Percentiles rank a stretch among this genome's conserved stretches.
phyloP scores from a whole-genome alignment of 1,140 invertebrate genomes.

The Andricus grossulariae region DNA sequence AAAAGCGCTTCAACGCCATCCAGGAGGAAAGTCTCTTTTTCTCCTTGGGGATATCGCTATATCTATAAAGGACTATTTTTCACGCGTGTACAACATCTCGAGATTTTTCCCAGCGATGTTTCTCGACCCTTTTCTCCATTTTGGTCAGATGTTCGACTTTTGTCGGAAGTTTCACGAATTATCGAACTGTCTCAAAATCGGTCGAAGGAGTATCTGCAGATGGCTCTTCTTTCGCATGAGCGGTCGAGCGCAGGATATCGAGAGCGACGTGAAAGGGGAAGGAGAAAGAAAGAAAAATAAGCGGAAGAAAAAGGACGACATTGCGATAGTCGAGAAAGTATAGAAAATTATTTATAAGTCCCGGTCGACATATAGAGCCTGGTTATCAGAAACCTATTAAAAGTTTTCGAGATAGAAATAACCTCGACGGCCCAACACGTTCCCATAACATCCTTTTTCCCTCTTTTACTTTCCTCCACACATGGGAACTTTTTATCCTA shows the following conservation, averaged over 20 bases:
- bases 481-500: background rate
- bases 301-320: background rate
- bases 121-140: background rate
- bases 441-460: slow-evolving; percentile 51
- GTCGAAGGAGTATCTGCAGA: slow-evolving; percentile 4
- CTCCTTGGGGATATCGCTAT: slow-evolving; percentile 9
- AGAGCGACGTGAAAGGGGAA: background rate
- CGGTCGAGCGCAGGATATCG: background rate
- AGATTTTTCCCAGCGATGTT: background rate
- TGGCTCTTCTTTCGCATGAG: background rate
- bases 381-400: slow-evolving; percentile 67
- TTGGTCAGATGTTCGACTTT: slow-evolving; percentile 12
- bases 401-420: slow-evolving; percentile 65
- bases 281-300: background rate
- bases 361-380: slow-evolving; percentile 44
- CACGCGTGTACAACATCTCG: background rate
- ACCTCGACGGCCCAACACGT: slow-evolving; percentile 49
- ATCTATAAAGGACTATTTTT: background rate
- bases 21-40: slow-evolving; percentile 15
- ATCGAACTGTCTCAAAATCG: slow-evolving; percentile 20
- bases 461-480: slow-evolving; percentile 33
- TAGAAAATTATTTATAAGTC: slow-evolving; percentile 64
- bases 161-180: slow-evolving; percentile 16
- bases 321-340: slow-evolving; percentile 17
- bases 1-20: slow-evolving; percentile 15